phyloP scores from a whole-genome alignment of 2,888 invertebrate genomes.

The Rhyacophila evoluta region DNA sequence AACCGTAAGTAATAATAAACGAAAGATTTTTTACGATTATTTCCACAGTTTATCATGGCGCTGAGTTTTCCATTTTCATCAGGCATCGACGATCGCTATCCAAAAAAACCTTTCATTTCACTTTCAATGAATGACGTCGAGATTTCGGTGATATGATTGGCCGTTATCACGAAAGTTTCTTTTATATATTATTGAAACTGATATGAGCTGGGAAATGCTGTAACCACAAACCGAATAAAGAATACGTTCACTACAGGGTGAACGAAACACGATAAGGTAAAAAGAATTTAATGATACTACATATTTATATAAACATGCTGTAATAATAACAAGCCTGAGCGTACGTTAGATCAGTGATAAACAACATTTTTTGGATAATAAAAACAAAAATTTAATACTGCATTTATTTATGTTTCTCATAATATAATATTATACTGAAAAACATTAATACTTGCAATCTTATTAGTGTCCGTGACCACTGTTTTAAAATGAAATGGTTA shows the following conservation, averaged over 20 bases:
- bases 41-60: conserved; percentile 25
- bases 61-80: conserved; percentile 37
- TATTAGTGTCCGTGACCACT: too few relatives aligned
- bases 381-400: too few relatives aligned
- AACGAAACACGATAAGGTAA: too few relatives aligned
- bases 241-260: not conserved
- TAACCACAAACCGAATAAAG: conserved; percentile 26
- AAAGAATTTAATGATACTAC: too few relatives aligned
- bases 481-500: too few relatives aligned
- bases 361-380: too few relatives aligned
- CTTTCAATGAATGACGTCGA: conserved; percentile 41
- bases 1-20: not conserved
- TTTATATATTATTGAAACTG: conserved; percentile 40
- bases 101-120: conserved; percentile 41
- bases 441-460: too few relatives aligned
- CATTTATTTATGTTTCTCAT: too few relatives aligned
- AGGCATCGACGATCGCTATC: conserved; percentile 34
- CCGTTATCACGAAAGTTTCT: conserved; percentile 46
- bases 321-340: too few relatives aligned
- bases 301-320: too few relatives aligned
- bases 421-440: too few relatives aligned
- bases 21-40: conserved; percentile 6
- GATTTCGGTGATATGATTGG: conserved; percentile 47
- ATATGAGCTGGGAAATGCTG: conserved; percentile 33
- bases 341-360: too few relatives aligned